These are phyloP conservation scores for Triplophysa tibetana DNA, from an alignment of 2,113 vertebrate genomes.

Conservation along the genomic window DNA sequence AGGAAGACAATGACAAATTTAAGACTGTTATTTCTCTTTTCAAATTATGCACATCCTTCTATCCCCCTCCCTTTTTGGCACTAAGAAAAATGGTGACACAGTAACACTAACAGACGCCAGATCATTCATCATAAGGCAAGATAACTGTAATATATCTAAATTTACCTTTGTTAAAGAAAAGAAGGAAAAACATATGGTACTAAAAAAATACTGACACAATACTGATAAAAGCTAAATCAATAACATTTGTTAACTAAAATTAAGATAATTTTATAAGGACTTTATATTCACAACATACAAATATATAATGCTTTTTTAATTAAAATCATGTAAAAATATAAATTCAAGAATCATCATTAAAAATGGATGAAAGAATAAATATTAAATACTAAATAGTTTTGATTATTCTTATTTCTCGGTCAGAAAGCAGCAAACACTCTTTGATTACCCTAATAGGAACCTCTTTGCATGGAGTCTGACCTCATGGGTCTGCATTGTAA, in stretches of 20 bases:
- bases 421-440: neutral
- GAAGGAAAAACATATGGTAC: neutral
- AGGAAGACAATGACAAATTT: conserved; percentile 61
- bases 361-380: neutral
- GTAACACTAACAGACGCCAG: conserved; percentile 49
- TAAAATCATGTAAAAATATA: neutral
- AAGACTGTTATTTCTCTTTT: conserved; percentile 52
- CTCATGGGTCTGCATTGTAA: too few relatives aligned
- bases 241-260: neutral
- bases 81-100: conserved; percentile 46
- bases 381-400: too few relatives aligned
- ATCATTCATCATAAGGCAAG: conserved; percentile 42
- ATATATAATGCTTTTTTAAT: neutral
- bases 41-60: conserved; percentile 46
- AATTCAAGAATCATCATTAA: too few relatives aligned
- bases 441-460: too few relatives aligned
- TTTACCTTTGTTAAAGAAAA: conserved; percentile 3
- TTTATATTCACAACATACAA: neutral
- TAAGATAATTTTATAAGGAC: neutral
- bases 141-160: conserved; percentile 33
- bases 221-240: neutral
- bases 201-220: conserved; percentile 8
- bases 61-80: conserved; percentile 46
- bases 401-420: neutral
- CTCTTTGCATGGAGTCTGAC: too few relatives aligned